Base-by-base conservation (phyloP, 2,888 invertebrate species). In the Rhagophthalmus giganteus region DNA sequence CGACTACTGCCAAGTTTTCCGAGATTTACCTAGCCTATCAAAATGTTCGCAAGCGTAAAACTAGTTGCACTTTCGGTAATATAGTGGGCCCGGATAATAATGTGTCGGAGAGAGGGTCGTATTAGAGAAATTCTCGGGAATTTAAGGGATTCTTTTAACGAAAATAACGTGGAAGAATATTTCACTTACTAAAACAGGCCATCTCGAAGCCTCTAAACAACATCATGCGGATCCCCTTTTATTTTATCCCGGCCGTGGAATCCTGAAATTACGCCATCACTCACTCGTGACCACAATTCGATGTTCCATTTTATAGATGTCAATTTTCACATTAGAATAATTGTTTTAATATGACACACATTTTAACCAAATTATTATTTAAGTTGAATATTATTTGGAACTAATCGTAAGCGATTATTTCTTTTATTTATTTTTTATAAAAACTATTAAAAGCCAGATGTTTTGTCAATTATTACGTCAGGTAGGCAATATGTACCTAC, bases 231-330 rank as follows among this genome's bases (percentile, higher is more conserved):
- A 25, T 48, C 47, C 39, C 30, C 42, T 54, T 48, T 33, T 34
- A 40, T 51, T 44, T 50, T 58, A 50, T 55, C 53, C 35, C 38
- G 26, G 40, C 41, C 33, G 40, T 42, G 58, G 58, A 60, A 59
- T 59, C 58, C 54, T 48, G 51, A 59, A 60, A 60, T 60, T 60
- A 57, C 60, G 54, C 44, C 52, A 54, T 55, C 55, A 47, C 51
- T 60, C 58, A 58, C 58, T 48, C 57, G 54, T 60, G 60, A 59
- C 60, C 60, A 53, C 54, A 48, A 49, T 47, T 59, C 59, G 58
- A 59, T 51, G 58, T 52, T 32, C 51, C 57, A 46, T 57, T 60
- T 60, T 60, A 60, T 56, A 45, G 56, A 52, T 41, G 53, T 58
- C 56, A 58, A 60, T 60, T 58, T 58, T 60, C 59, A 60, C 55